Evolutionary conservation across 2,888 invertebrate genomes (phyloP).

Genomic region (Drosophila putrida): DNA sequence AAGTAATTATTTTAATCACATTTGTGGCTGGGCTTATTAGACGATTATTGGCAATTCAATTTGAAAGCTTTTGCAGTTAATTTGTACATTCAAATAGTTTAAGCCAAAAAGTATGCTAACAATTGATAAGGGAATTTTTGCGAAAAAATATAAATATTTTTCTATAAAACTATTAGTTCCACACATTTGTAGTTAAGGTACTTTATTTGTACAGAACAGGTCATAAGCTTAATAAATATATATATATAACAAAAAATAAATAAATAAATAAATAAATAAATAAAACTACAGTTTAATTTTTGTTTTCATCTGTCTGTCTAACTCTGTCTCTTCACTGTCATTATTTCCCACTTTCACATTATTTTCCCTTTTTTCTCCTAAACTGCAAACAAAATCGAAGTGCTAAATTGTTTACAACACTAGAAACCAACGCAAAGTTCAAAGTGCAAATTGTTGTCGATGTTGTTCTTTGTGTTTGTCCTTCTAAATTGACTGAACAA

Average conservation of each 20-base stretch:
- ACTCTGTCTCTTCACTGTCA: neutral
- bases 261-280: too few relatives aligned
- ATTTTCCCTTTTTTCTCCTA: neutral
- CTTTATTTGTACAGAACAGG: too few relatives aligned
- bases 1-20: constrained; percentile 38
- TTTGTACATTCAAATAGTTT: neutral
- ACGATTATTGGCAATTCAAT: neutral
- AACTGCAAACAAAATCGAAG: constrained; percentile 1
- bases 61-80: neutral
- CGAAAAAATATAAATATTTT: too few relatives aligned
- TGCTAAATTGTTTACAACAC: constrained; percentile 2
- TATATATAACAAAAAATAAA: too few relatives aligned
- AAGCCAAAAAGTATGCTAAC: constrained; percentile 14
- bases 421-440: constrained; percentile 48
- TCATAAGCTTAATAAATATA: too few relatives aligned
- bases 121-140: neutral
- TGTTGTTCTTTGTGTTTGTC: neutral
- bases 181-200: too few relatives aligned
- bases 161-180: too few relatives aligned
- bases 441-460: constrained; percentile 47
- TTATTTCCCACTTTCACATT: too few relatives aligned
- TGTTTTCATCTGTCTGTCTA: neutral
- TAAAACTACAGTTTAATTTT: too few relatives aligned
- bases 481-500: constrained; percentile 29
- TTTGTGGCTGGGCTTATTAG: constrained; percentile 15